phyloP scores from a whole-genome alignment of 2,113 vertebrate species.

The Tachysurus fulvidraco region DNA sequence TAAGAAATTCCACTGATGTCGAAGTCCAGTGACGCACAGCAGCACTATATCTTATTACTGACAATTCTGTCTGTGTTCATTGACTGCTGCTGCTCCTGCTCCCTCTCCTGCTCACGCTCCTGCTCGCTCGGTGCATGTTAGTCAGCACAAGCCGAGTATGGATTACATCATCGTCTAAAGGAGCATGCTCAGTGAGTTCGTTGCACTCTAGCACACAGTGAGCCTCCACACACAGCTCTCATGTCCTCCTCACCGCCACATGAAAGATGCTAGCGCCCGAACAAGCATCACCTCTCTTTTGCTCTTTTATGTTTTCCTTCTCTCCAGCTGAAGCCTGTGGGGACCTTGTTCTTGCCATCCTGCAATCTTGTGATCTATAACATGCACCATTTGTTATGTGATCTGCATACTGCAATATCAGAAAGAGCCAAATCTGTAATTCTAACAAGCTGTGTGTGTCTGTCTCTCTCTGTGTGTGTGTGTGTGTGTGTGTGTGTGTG shows the following conservation, averaged over 20 bases:
- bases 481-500: constrained; percentile 28
- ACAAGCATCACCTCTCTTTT: neutral
- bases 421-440: constrained; percentile 32
- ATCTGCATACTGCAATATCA: neutral
- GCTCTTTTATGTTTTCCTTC: neutral
- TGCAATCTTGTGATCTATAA: neutral
- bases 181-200: constrained; percentile 23
- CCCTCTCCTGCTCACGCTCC: neutral
- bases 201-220: neutral
- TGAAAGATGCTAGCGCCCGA: too few relatives aligned
- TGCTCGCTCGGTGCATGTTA: constrained; percentile 29
- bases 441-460: constrained; percentile 3
- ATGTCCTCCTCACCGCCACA: neutral
- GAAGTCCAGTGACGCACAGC: neutral
- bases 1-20: neutral
- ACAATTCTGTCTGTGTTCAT: neutral
- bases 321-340: neutral
- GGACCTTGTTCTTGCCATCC: neutral
- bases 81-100: neutral
- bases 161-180: constrained; percentile 40
- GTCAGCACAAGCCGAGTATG: constrained; percentile 31
- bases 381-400: neutral
- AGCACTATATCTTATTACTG: neutral
- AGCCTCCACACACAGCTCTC: neutral
- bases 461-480: constrained; percentile 38